Conservation (phyloP, 2,797 vertebrate genomes). For the Gouania willdenowi region DNA sequence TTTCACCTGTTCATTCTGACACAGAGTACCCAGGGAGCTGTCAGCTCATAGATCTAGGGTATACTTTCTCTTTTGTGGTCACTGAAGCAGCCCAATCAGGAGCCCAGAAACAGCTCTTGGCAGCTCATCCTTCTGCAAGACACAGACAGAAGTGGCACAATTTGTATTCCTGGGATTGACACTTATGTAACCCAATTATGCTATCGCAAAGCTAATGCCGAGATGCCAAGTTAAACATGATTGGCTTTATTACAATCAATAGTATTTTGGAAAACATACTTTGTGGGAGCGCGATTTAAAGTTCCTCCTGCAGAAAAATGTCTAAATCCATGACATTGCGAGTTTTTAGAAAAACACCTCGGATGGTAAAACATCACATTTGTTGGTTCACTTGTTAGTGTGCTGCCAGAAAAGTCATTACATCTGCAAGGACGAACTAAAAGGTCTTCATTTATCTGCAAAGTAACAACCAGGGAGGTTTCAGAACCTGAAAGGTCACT, state of each 20-base stretch:
- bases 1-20: conserved; percentile 37
- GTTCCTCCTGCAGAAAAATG: conserved; percentile 39
- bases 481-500: conserved; percentile 25
- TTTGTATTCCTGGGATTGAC: conserved; percentile 69
- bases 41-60: conserved; percentile 18
- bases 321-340: conserved; percentile 29
- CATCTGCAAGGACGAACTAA: conserved; percentile 2
- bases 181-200: conserved; percentile 75
- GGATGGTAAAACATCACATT: neutral
- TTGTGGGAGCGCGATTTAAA: conserved; percentile 56
- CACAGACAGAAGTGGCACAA: conserved; percentile 48
- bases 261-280: conserved; percentile 49
- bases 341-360: conserved; percentile 19
- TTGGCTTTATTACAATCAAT: conserved; percentile 68
- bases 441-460: conserved; percentile 17
- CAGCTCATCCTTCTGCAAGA: conserved; percentile 50
- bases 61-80: conserved; percentile 29
- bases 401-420: conserved; percentile 23
- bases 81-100: conserved; percentile 50
- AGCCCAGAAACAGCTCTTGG: conserved; percentile 36
- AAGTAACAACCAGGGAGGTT: conserved; percentile 15
- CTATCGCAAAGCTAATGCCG: conserved; percentile 60
- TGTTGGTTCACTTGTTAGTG: conserved; percentile 18
- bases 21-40: conserved; percentile 25
- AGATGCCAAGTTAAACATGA: conserved; percentile 70